A percentile compares a stretch with the other conserved stretches of the same genome.
Evolutionary conservation across 1,140 invertebrate species (phyloP).

Genomic region (Bradynema listronoti): DNA sequence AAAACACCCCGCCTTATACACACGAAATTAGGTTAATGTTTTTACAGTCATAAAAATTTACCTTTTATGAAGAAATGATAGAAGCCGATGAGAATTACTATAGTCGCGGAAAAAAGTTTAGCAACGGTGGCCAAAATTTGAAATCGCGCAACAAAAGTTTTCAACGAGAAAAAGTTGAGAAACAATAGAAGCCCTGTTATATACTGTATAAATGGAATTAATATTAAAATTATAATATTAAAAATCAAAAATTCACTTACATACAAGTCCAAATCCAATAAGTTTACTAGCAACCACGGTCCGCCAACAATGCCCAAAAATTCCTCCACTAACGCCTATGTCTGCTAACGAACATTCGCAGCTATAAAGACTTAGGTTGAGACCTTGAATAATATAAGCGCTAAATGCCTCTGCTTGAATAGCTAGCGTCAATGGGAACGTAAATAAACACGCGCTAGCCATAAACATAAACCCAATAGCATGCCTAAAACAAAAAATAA

Average conservation of each 20-base stretch:
- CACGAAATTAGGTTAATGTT: too few relatives aligned
- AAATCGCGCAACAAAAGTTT: slow-evolving; percentile 38
- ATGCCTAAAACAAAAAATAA: slow-evolving; percentile 16
- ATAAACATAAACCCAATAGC: slow-evolving; percentile 41
- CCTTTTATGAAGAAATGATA: slow-evolving; percentile 37
- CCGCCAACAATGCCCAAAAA: slow-evolving; percentile 12
- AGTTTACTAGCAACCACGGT: background rate
- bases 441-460: slow-evolving; percentile 40
- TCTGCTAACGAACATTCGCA: too few relatives aligned
- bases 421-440: slow-evolving; percentile 44
- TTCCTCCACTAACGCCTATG: too few relatives aligned
- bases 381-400: slow-evolving; percentile 37
- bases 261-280: slow-evolving; percentile 8
- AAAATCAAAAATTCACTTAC: background rate
- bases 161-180: slow-evolving; percentile 50
- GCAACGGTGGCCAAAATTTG: slow-evolving; percentile 42
- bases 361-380: slow-evolving; percentile 24
- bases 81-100: slow-evolving; percentile 43
- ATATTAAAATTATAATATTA: background rate
- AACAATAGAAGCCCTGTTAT: slow-evolving; percentile 21
- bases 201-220: background rate
- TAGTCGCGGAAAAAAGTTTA: slow-evolving; percentile 38
- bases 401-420: slow-evolving; percentile 42
- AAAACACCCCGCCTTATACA: too few relatives aligned
- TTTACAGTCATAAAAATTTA: too few relatives aligned